These are phyloP conservation scores for Atherinomorus stipes DNA, from an alignment of 2,113 vertebrate species.

Conservation along the genomic window DNA sequence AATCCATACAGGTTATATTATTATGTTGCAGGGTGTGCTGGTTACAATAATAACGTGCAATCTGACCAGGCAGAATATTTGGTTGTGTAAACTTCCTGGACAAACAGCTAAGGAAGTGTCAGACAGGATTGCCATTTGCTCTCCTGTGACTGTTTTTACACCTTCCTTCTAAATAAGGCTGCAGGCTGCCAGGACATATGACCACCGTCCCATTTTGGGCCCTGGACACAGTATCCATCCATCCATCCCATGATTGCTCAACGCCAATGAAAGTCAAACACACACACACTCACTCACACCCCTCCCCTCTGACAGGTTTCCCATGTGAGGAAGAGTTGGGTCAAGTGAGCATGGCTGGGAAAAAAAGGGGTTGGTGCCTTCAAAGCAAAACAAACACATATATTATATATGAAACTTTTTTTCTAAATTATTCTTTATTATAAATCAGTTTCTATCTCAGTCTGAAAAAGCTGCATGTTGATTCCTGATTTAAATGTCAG, in stretches of 20 bases:
- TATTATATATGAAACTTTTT: too few species aligned
- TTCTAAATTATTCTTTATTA: too few species aligned
- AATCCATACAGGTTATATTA: slow-evolving; percentile 45
- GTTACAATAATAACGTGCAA: slow-evolving; percentile 67
- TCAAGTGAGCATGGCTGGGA: slow-evolving; percentile 42
- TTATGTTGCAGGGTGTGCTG: slow-evolving; percentile 41
- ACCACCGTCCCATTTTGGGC: slow-evolving; percentile 84
- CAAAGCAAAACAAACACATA: too few species aligned
- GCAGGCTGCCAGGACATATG: slow-evolving; percentile 81
- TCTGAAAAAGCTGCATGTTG: too few species aligned
- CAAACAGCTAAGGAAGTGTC: slow-evolving; percentile 81
- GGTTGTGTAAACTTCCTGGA: slow-evolving; percentile 76
- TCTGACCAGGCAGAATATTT: slow-evolving; percentile 69
- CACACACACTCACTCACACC: slow-evolving; percentile 24
- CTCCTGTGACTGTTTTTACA: slow-evolving; percentile 88
- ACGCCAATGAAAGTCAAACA: slow-evolving; percentile 81
- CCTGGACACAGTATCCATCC: slow-evolving; percentile 83
- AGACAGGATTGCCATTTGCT: slow-evolving; percentile 84
- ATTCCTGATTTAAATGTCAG: too few species aligned
- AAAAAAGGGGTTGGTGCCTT: slow-evolving; percentile 37
- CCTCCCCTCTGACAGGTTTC: slow-evolving; percentile 61
- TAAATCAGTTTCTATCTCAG: too few species aligned
- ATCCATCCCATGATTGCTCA: slow-evolving; percentile 82
- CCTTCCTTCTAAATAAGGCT: slow-evolving; percentile 94
- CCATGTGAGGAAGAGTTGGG: slow-evolving; percentile 74